These are phyloP conservation scores for Acrobasis consociella DNA, from an alignment of 2,888 invertebrate species.

Conservation along the genomic window DNA sequence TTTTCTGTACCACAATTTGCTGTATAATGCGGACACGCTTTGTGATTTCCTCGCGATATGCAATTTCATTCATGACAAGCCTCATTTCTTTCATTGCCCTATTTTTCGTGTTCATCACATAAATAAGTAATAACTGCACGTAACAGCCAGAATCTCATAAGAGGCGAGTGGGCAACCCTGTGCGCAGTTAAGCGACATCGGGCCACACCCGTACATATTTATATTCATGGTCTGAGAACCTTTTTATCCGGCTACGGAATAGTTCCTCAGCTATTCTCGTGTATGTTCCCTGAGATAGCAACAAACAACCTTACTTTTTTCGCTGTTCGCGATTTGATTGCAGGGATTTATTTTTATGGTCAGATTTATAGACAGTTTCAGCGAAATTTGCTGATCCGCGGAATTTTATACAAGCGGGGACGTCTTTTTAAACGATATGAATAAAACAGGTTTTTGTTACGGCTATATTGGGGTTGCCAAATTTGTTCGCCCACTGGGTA, in stretches of 20 bases:
- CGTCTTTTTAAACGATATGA: slow-evolving; percentile 53
- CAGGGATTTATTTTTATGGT: slow-evolving; percentile 79
- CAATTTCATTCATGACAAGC: slow-evolving; percentile 14
- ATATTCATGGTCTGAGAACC: slow-evolving; percentile 71
- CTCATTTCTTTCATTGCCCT: slow-evolving; percentile 14
- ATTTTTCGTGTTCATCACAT: slow-evolving; percentile 16
- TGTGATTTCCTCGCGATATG: slow-evolving; percentile 5
- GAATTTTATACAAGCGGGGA: slow-evolving; percentile 54
- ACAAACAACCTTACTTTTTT: slow-evolving; percentile 78
- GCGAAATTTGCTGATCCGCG: slow-evolving; percentile 62
- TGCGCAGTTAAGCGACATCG: slow-evolving; percentile 51
- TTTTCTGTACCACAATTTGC: neutral
- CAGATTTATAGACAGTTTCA: slow-evolving; percentile 77
- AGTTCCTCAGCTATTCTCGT: slow-evolving; percentile 68
- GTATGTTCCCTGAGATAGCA: slow-evolving; percentile 68
- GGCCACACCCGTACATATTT: slow-evolving; percentile 62
- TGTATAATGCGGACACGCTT: neutral
- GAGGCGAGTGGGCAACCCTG: slow-evolving; percentile 42
- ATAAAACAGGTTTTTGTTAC: slow-evolving; percentile 43
- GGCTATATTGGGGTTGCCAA: slow-evolving; percentile 22
- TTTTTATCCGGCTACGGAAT: slow-evolving; percentile 66
- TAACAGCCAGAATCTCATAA: slow-evolving; percentile 15
- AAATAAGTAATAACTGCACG: slow-evolving; percentile 26
- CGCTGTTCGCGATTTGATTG: slow-evolving; percentile 77
- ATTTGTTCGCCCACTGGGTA: slow-evolving; percentile 12